phyloP scores from a whole-genome alignment of 2,888 invertebrate species.

The Limnephilus marmoratus region DNA sequence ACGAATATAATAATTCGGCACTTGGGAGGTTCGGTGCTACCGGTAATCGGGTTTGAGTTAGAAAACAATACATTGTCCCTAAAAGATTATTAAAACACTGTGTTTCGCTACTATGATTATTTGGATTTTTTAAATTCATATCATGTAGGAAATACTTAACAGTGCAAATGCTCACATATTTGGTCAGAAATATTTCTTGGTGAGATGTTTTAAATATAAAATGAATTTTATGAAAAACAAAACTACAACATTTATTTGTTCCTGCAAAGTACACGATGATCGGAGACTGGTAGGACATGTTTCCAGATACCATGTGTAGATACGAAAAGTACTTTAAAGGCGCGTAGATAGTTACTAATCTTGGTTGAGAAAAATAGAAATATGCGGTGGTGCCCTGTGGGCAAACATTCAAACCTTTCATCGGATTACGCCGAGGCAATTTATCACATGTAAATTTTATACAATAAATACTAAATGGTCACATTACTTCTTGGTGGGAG shows the following conservation, averaged over 20 bases:
- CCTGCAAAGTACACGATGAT: too few species aligned
- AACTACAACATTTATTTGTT: too few species aligned
- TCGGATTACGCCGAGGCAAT: slow-evolving; percentile 13
- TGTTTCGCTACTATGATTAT: background rate
- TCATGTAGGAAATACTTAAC: background rate
- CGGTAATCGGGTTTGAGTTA: background rate
- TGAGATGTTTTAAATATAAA: too few species aligned
- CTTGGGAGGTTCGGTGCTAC: too few species aligned
- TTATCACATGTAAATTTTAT: slow-evolving; percentile 46
- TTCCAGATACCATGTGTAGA: too few species aligned
- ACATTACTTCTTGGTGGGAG: slow-evolving; percentile 85
- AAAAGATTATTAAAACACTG: background rate
- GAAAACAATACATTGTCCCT: background rate
- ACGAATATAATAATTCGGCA: background rate
- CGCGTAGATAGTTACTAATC: background rate
- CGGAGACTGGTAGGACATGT: too few species aligned
- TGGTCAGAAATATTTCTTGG: too few species aligned
- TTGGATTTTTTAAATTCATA: background rate
- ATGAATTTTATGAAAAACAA: too few species aligned
- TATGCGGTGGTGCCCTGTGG: slow-evolving; percentile 32
- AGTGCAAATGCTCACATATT: background rate
- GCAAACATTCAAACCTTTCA: slow-evolving; percentile 35
- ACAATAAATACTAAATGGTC: slow-evolving; percentile 38
- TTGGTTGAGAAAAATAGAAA: slow-evolving; percentile 25
- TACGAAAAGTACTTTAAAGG: background rate